Evolutionary conservation across 2,888 invertebrate species (phyloP), one percentile per base, ranked within the genome.

Genomic region (Chymomyza procnemis): DNA sequence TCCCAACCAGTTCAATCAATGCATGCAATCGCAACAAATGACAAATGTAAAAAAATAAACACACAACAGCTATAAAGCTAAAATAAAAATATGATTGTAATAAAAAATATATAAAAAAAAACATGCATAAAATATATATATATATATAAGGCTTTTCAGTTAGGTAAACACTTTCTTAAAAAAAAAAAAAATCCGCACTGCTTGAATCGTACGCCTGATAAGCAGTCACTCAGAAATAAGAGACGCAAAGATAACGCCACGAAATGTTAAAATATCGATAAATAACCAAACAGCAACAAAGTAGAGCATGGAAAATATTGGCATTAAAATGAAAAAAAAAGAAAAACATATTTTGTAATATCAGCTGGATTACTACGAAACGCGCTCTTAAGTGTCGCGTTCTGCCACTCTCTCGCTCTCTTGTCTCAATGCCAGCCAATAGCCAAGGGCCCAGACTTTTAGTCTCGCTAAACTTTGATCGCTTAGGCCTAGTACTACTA

Each of bases 241-340:
- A 19, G 50, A 16, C 48, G 74, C 70, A 69, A 76, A 78, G 75
- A 52, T 50, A 50, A 50, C 2, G n/a, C 71, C 55, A 18, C 59
- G 60, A 60, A 26, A 58, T 47, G 34, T 50, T 61, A 41, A 41
- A 69, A 74, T 67, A 73, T 80, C 78, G 78, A 80, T 77, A 80
- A 74, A 73, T 41, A n/a, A 1, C 34, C 34, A 3, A 41, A 41
- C 34, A 12, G 50, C 19, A 50, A n/a, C 16, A 50, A 50, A 50
- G 78, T 67, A 19, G 61, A 72, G 67, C 48, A 73, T 70, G 59
- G 30, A 63, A 65, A 72, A 6, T 6, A 78, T 70, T 61, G 64
- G 58, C 67, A 60, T 62, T 78, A 68, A n/a, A n/a, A n/a, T n/a
- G n/a, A n/a, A n/a, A n/a, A n/a, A n/a, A n/a, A 61, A 70, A 75